Evolutionary conservation across 2,797 vertebrate species (phyloP).

Genomic region (Sebastes nivosus): DNA sequence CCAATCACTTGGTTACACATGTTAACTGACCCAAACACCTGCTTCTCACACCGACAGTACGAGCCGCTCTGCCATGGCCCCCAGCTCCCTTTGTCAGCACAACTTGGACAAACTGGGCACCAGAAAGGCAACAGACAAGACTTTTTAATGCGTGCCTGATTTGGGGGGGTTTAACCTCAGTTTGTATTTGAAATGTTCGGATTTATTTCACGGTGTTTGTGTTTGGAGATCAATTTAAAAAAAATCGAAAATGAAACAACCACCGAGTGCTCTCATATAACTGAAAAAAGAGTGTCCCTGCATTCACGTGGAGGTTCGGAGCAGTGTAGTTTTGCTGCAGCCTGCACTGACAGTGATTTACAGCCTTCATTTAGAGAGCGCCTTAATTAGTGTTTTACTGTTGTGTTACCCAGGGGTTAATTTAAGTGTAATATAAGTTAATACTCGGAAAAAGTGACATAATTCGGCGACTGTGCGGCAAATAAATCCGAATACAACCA

Average conservation of each 20-base stretch:
- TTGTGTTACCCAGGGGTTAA: conserved; percentile 68
- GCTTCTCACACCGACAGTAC: conserved; percentile 61
- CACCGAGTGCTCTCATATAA: conserved; percentile 7
- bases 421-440: conserved; percentile 72
- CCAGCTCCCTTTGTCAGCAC: conserved; percentile 50
- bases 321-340: conserved; percentile 41
- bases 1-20: conserved; percentile 70
- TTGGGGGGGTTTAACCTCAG: not conserved
- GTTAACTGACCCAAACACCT: conserved; percentile 79
- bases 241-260: conserved; percentile 14
- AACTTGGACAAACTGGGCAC: conserved; percentile 36
- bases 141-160: not conserved
- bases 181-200: not conserved
- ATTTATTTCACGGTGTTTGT: not conserved
- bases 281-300: not conserved
- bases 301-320: conserved; percentile 48
- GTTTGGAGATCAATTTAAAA: not conserved
- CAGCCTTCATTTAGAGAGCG: conserved; percentile 76
- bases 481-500: conserved; percentile 1
- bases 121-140: conserved; percentile 6
- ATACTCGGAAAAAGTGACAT: conserved; percentile 51
- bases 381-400: conserved; percentile 82
- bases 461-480: conserved; percentile 18
- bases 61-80: conserved; percentile 35
- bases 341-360: conserved; percentile 68